Percentiles rank a stretch among this genome's conserved stretches.
Conservation (phyloP, 2,888 invertebrate species). For the Synanthedon vespiformis region DNA sequence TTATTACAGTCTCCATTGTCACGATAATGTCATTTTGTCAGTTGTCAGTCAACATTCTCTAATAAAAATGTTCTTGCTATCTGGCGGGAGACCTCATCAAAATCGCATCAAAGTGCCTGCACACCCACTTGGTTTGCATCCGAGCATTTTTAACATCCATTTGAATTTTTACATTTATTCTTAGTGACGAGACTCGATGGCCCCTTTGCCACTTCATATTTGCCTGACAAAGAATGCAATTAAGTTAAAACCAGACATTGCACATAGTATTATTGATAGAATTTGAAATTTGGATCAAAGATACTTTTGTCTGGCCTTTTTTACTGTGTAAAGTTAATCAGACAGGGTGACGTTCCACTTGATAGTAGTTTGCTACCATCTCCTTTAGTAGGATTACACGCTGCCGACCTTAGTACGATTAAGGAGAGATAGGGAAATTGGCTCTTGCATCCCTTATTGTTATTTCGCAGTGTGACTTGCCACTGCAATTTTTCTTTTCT, state of each 20-base stretch:
- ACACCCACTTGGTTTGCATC: slow-evolving; percentile 36
- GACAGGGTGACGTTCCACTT: no score
- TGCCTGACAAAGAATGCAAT: slow-evolving; percentile 21
- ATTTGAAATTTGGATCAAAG: no score
- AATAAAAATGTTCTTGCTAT: slow-evolving; percentile 40
- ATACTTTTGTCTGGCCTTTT: no score
- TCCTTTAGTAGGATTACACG: no score
- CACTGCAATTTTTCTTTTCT: no score
- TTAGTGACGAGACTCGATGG: slow-evolving; percentile 25
- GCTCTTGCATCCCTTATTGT: no score
- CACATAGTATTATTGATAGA: slow-evolving; percentile 1
- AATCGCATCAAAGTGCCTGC: slow-evolving; percentile 46
- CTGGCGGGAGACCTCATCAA: slow-evolving; percentile 41
- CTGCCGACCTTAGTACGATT: no score
- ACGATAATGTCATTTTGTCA: not conserved
- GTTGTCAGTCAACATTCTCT: slow-evolving; percentile 32
- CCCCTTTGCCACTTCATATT: slow-evolving; percentile 33
- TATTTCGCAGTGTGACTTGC: no score
- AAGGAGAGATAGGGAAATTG: no score
- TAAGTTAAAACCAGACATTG: slow-evolving; percentile 32
- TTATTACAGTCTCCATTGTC: not conserved
- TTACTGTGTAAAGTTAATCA: no score
- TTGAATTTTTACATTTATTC: slow-evolving; percentile 42
- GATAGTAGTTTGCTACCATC: no score
- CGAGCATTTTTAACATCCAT: slow-evolving; percentile 50